A percentile compares a stretch with the other conserved stretches of the same genome.
Conservation (phyloP, 2,888 invertebrate genomes). For the Ellobium chinense region DNA sequence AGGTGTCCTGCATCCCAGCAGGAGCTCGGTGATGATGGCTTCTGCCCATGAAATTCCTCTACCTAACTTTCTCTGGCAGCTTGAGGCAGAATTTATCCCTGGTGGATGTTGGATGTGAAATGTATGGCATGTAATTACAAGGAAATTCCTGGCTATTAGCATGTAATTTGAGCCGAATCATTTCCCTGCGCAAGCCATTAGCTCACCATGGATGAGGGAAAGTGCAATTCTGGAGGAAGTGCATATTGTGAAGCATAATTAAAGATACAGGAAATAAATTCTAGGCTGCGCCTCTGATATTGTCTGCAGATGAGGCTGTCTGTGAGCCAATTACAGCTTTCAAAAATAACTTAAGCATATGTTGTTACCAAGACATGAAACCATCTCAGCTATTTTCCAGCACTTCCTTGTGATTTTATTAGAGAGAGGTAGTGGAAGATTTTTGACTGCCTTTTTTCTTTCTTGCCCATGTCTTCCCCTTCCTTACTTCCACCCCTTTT, state of each 20-base stretch:
- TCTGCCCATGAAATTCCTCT: not conserved
- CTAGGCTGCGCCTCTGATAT: not conserved
- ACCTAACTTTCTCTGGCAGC: not conserved
- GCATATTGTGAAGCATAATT: conserved; percentile 14
- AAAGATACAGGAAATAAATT: conserved; percentile 29
- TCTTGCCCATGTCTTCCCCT: no score
- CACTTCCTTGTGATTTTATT: no score
- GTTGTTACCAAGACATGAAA: conserved; percentile 1
- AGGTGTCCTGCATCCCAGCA: no score
- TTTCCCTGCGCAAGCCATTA: conserved; percentile 17
- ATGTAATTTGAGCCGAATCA: conserved; percentile 13
- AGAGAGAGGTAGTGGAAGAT: no score
- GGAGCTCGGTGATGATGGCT: no score
- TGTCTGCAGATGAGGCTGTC: not conserved
- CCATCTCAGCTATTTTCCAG: not conserved
- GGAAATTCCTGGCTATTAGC: conserved; percentile 23
- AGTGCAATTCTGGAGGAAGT: conserved; percentile 6
- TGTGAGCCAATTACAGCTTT: conserved; percentile 7
- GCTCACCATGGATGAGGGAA: not conserved
- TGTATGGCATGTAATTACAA: conserved; percentile 21
- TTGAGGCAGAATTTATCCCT: not conserved
- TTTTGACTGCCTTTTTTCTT: no score
- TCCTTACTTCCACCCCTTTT: no score
- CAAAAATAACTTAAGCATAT: not conserved
- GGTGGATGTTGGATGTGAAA: conserved; percentile 9